phyloP scores from a whole-genome alignment of 2,113 vertebrate genomes.

The Lonchura striata region DNA sequence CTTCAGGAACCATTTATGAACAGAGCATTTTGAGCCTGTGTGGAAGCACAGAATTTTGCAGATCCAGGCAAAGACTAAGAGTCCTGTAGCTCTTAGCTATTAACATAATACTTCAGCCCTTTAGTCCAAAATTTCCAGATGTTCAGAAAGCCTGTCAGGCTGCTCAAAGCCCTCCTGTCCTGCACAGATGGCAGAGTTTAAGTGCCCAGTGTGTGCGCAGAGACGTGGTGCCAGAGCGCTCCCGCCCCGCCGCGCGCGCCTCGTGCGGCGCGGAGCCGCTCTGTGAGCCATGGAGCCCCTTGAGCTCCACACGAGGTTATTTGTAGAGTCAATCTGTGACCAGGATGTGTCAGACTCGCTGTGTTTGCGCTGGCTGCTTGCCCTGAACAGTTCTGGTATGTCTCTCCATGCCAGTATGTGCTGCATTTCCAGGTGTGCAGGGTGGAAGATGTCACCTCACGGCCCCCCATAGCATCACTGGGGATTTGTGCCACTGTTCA shows the following conservation, averaged over 20 bases:
- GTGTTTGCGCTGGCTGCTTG: not conserved
- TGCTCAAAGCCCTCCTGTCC: not conserved
- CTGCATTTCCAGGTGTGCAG: not conserved
- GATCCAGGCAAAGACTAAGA: not conserved
- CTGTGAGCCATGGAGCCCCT: not conserved
- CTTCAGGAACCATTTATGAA: not conserved
- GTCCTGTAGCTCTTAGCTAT: not conserved
- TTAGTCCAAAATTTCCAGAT: not conserved
- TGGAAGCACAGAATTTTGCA: not conserved
- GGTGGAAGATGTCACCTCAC: not conserved
- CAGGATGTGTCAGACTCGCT: not conserved
- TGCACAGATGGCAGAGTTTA: constrained; percentile 20
- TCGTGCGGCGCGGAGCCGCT: rapidly evolving
- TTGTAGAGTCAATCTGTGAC: not conserved
- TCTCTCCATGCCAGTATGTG: not conserved
- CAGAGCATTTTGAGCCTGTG: not conserved
- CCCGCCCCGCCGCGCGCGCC: rapidly evolving
- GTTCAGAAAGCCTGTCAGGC: not conserved
- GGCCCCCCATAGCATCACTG: not conserved
- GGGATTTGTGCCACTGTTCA: not conserved
- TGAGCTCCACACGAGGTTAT: not conserved
- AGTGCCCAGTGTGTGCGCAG: not conserved
- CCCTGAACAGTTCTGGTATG: not conserved
- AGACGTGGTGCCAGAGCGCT: not conserved
- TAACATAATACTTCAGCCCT: not conserved